A percentile compares a stretch with the other conserved stretches of the same genome.
These are phyloP conservation scores for Drosophila mojavensis DNA, from an alignment of 1,140 invertebrate species.

Conservation along the genomic window DNA sequence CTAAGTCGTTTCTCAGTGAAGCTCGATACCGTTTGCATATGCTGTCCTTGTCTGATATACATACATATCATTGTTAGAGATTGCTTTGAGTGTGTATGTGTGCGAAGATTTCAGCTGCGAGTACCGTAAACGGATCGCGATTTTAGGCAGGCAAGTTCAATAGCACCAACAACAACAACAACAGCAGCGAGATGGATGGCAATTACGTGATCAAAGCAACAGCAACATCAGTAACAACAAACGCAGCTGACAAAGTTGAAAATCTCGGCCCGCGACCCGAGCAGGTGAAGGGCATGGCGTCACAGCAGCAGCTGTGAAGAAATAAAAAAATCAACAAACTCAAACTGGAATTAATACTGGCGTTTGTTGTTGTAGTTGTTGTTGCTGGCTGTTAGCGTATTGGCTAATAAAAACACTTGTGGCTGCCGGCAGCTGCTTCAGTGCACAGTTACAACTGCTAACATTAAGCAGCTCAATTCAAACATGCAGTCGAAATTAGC, in stretches of 20 bases:
- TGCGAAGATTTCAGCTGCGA: background rate
- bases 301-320: slow-evolving; percentile 44
- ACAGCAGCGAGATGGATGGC: slow-evolving; percentile 20
- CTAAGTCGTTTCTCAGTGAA: background rate
- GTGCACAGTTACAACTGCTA: slow-evolving; percentile 37
- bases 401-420: slow-evolving; percentile 57
- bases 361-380: background rate
- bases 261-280: slow-evolving; percentile 31
- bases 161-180: slow-evolving; percentile 24
- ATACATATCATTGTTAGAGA: background rate
- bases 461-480: slow-evolving; percentile 8
- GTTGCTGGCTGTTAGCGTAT: background rate
- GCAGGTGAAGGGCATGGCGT: slow-evolving; percentile 80
- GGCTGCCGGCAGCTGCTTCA: slow-evolving; percentile 38
- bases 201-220: slow-evolving; percentile 36
- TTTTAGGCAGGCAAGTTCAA: slow-evolving; percentile 42
- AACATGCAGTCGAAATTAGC: slow-evolving; percentile 12
- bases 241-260: slow-evolving; percentile 9
- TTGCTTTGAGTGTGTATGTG: background rate
- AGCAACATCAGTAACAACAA: slow-evolving; percentile 33
- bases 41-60: background rate
- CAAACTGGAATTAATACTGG: slow-evolving; percentile 26
- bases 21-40: slow-evolving; percentile 1
- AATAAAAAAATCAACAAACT: slow-evolving; percentile 1
- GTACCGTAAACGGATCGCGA: slow-evolving; percentile 13